Conservation (phyloP, 2,113 vertebrate species). For the Psophia crepitans region DNA sequence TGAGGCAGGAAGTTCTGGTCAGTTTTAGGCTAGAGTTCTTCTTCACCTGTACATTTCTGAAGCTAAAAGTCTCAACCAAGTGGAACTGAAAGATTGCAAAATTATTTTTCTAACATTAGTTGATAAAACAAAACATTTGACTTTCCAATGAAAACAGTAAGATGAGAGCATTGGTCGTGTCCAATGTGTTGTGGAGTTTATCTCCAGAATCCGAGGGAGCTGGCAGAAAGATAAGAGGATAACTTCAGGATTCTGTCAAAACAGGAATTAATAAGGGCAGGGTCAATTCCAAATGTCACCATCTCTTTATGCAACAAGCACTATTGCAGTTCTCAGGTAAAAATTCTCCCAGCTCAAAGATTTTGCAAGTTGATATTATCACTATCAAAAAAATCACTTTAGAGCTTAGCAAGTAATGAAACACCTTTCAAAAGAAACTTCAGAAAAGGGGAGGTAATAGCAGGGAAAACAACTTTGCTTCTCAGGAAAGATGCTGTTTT, state of each 20-base stretch:
- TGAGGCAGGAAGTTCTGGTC: neutral
- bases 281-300: conserved; percentile 43
- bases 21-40: neutral
- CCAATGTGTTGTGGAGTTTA: neutral
- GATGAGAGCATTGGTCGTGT: neutral
- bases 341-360: neutral
- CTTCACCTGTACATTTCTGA: neutral
- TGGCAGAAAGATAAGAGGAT: neutral
- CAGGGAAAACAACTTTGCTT: neutral
- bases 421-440: conserved; percentile 53
- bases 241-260: neutral
- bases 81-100: neutral
- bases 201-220: neutral
- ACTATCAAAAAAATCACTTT: conserved; percentile 49
- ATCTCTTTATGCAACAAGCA: neutral
- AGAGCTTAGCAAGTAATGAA: conserved; percentile 49
- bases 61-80: neutral
- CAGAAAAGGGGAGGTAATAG: neutral
- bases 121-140: neutral
- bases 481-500: conserved; percentile 4
- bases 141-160: neutral
- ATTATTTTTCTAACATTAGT: neutral
- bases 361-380: conserved; percentile 22
- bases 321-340: neutral
- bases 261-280: conserved; percentile 18